These are phyloP conservation scores for Ditula angustiorana DNA, from an alignment of 2,888 invertebrate species.

Conservation along the genomic window DNA sequence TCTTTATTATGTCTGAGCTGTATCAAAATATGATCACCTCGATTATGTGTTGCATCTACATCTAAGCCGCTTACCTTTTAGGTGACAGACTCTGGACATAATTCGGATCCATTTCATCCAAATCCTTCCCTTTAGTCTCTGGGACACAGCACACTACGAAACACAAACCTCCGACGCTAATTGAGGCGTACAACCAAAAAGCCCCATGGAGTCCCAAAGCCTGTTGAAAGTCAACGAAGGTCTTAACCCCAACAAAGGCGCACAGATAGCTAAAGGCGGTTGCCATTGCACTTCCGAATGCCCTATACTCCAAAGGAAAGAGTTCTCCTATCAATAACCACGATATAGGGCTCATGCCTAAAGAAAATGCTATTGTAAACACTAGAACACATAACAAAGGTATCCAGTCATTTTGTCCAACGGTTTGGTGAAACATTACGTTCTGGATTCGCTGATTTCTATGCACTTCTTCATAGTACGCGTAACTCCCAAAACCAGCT, in stretches of 20 bases:
- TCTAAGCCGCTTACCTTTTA: constrained; percentile 65
- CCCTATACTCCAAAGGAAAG: constrained; percentile 93
- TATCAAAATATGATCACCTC: background rate
- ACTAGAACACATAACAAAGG: constrained; percentile 93
- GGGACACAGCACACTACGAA: constrained; percentile 95
- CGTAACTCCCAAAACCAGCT: constrained; percentile 93
- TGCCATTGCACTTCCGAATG: constrained; percentile 94
- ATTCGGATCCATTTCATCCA: constrained; percentile 94
- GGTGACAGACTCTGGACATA: constrained; percentile 83
- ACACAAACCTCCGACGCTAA: constrained; percentile 92
- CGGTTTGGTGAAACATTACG: constrained; percentile 79
- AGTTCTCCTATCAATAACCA: constrained; percentile 94
- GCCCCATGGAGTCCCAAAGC: constrained; percentile 92
- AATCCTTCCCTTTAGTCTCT: constrained; percentile 95
- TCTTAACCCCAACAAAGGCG: constrained; percentile 94
- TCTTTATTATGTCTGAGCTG: background rate
- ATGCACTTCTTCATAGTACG: constrained; percentile 91
- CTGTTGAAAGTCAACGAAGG: constrained; percentile 93
- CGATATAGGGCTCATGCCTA: constrained; percentile 95
- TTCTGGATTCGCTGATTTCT: constrained; percentile 82
- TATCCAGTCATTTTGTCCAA: constrained; percentile 91
- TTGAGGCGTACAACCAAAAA: constrained; percentile 94
- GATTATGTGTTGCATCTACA: background rate
- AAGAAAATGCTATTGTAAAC: constrained; percentile 94
- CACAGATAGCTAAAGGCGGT: constrained; percentile 95